A percentile compares a stretch with the other conserved stretches of the same genome.
Evolutionary conservation across 1,140 invertebrate species (phyloP).

Genomic region (Adoxophyes honmai): DNA sequence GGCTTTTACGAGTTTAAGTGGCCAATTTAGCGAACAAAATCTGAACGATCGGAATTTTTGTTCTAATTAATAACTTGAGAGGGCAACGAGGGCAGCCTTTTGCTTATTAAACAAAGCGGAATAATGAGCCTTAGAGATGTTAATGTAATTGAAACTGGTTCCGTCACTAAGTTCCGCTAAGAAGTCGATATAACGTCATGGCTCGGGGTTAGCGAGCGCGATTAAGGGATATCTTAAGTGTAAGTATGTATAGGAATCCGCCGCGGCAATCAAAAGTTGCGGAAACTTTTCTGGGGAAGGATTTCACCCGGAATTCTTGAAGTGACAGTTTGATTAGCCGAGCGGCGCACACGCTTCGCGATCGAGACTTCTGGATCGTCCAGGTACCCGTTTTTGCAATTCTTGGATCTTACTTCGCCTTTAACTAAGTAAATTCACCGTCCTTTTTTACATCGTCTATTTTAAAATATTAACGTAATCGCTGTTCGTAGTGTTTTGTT

Average conservation of each 20-base stretch:
- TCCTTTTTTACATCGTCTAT: neutral
- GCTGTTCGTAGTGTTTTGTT: conserved; percentile 49
- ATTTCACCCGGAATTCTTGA: conserved; percentile 72
- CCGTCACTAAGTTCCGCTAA: neutral
- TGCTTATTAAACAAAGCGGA: conserved; percentile 59
- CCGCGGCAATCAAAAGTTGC: conserved; percentile 72
- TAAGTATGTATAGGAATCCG: conserved; percentile 64
- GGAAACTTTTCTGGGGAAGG: conserved; percentile 62
- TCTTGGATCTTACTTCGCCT: conserved; percentile 26
- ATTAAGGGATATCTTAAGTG: conserved; percentile 63
- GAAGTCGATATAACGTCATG: neutral
- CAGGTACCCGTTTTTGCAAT: conserved; percentile 50
- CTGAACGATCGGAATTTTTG: conserved; percentile 73
- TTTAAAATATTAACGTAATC: conserved; percentile 23
- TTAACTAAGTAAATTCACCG: conserved; percentile 29
- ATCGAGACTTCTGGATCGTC: neutral
- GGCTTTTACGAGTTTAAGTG: conserved; percentile 75
- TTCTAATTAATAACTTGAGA: conserved; percentile 70
- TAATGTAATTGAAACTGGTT: conserved; percentile 14
- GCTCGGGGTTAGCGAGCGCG: conserved; percentile 23
- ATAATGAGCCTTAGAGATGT: conserved; percentile 34
- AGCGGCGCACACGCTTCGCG: conserved; percentile 60
- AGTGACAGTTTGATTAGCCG: conserved; percentile 77
- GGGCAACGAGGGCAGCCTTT: conserved; percentile 44
- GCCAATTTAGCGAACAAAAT: conserved; percentile 74